Evolutionary conservation across 2,113 vertebrate genomes (phyloP), one percentile per base, ranked within the genome.

Genomic region (Hydrolagus affinis): DNA sequence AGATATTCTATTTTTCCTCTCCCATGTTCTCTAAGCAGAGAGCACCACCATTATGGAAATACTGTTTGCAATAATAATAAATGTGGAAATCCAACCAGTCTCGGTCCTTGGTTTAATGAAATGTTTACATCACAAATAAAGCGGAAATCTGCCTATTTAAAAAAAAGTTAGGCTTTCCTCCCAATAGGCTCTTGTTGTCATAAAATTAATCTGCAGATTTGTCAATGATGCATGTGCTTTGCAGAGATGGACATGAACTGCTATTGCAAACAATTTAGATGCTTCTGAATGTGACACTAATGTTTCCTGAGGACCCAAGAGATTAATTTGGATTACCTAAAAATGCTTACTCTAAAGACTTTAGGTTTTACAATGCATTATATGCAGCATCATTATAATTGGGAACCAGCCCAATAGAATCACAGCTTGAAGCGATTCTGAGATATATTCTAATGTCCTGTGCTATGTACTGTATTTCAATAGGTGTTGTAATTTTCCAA

Each of bases 331-430:
- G 15, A 83, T 68, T 68, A 10, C 21, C 78, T 83, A 15, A 64
- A 83, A 68, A 68, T 28, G 32, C 2, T 66, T 66, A 17, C 3
- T 60, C 62, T 66, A 83, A 28, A 83, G 21, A 83, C 17, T 21
- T 76, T 76, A 57, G n/a, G 44, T 56, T 76, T 76, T 76, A 56
- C 19, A 57, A 11, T 77, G 57, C 57, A 76, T 21, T 57, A 76
- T 32, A 10, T 21, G 11, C 44, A 57, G 32, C 73, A n/a, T 56
- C 57, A 56, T 23, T n/a, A 32, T 19, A 56, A 7, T 25, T 15
- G 14, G 19, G 21, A 14, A 10, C 44, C 59, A 60, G 76, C 23
- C 25, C 75, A 23, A n/a, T 11, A 59, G 21, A 21, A 62, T 1
- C n/a, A 25, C 76, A 78, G n/a, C 25, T 23, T n/a, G 62, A 78